Conservation (phyloP, 2,888 invertebrate species). For the Epinotia demarniana region DNA sequence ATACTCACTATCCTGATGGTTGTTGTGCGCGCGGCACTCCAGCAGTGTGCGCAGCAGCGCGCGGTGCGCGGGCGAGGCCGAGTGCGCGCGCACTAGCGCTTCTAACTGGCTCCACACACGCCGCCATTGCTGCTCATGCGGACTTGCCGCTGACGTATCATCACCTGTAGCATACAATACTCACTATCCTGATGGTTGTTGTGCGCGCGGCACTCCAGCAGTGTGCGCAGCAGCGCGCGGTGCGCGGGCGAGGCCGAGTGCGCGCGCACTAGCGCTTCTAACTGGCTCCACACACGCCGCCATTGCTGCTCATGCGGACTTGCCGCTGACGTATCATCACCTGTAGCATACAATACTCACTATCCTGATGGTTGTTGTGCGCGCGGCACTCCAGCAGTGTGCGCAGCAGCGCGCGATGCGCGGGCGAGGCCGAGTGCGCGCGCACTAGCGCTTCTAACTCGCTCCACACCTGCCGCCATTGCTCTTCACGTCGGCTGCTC, state of each 20-base stretch:
- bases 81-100: constrained; percentile 88
- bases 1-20: constrained; percentile 66
- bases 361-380: too few relatives aligned
- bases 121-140: constrained; percentile 87
- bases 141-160: too few relatives aligned
- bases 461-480: too few relatives aligned
- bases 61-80: constrained; percentile 91
- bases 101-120: constrained; percentile 96
- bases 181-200: constrained; percentile 54
- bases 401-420: too few relatives aligned
- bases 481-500: constrained; percentile 47
- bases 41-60: constrained; percentile 91
- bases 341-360: too few relatives aligned
- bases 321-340: too few relatives aligned
- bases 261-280: constrained; percentile 92
- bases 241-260: constrained; percentile 91
- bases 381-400: too few relatives aligned
- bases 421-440: too few relatives aligned
- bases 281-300: constrained; percentile 94
- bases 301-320: constrained; percentile 94
- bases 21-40: constrained; percentile 86
- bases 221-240: constrained; percentile 89
- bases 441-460: too few relatives aligned
- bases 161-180: too few relatives aligned
- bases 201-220: constrained; percentile 89